Conservation (phyloP, 2,888 invertebrate species). For the Laspeyria flexula region DNA sequence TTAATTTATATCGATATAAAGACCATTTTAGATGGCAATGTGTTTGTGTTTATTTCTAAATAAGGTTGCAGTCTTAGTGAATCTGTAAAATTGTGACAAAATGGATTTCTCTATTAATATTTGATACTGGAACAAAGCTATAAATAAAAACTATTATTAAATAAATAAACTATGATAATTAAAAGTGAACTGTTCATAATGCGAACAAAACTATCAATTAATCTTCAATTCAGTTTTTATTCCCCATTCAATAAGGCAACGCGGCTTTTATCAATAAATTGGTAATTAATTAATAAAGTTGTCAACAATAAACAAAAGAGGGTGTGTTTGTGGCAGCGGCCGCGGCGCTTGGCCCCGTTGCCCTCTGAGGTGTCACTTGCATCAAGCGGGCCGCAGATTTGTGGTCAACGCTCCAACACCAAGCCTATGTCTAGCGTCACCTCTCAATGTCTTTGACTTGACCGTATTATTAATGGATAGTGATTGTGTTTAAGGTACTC, state of each 20-base stretch:
- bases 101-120: no score
- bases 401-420: constrained; percentile 70
- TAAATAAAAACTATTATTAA: no score
- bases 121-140: no score
- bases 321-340: constrained; percentile 60
- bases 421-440: constrained; percentile 57
- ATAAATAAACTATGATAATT: no score
- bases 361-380: constrained; percentile 70
- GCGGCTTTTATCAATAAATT: constrained; percentile 40
- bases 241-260: constrained; percentile 29
- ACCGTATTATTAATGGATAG: constrained; percentile 65
- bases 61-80: not conserved
- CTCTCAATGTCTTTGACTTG: constrained; percentile 58
- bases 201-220: constrained; percentile 29
- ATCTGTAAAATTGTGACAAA: no score
- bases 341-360: constrained; percentile 16
- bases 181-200: not conserved
- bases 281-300: constrained; percentile 69
- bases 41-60: not conserved
- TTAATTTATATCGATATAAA: constrained; percentile 40
- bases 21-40: not conserved
- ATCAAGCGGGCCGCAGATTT: constrained; percentile 74
- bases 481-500: constrained; percentile 42
- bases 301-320: constrained; percentile 75
- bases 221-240: constrained; percentile 22